phyloP scores from a whole-genome alignment of 2,888 invertebrate genomes.

The Sepiola atlantica region DNA sequence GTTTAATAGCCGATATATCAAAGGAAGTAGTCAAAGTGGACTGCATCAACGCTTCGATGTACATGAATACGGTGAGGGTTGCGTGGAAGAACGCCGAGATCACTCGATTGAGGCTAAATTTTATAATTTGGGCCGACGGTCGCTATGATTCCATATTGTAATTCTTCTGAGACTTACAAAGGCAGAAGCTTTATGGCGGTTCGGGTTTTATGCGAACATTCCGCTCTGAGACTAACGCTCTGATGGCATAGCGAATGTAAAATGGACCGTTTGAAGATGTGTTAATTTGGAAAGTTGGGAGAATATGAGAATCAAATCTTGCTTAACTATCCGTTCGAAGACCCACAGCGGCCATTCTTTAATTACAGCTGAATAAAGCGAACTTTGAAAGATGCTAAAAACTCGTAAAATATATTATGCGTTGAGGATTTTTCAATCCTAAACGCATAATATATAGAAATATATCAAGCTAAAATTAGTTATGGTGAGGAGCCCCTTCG shows the following conservation, averaged over 20 bases:
- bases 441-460: too few relatives aligned
- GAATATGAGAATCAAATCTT: neutral
- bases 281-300: neutral
- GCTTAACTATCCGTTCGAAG: neutral
- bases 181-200: neutral
- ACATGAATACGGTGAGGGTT: neutral
- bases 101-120: neutral
- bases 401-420: too few relatives aligned
- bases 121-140: neutral
- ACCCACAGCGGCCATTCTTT: conserved; percentile 5
- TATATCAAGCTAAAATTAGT: too few relatives aligned
- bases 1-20: conserved; percentile 3
- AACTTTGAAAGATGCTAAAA: neutral
- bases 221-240: neutral
- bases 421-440: too few relatives aligned
- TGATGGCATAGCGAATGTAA: neutral
- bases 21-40: neutral
- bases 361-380: neutral
- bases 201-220: neutral
- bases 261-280: conserved; percentile 8
- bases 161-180: conserved; percentile 13
- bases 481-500: too few relatives aligned
- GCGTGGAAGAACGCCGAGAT: neutral
- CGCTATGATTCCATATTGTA: neutral
- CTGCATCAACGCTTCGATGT: neutral